Base-by-base conservation (phyloP, 2,888 invertebrate species). In the Mythimna ferrago region DNA sequence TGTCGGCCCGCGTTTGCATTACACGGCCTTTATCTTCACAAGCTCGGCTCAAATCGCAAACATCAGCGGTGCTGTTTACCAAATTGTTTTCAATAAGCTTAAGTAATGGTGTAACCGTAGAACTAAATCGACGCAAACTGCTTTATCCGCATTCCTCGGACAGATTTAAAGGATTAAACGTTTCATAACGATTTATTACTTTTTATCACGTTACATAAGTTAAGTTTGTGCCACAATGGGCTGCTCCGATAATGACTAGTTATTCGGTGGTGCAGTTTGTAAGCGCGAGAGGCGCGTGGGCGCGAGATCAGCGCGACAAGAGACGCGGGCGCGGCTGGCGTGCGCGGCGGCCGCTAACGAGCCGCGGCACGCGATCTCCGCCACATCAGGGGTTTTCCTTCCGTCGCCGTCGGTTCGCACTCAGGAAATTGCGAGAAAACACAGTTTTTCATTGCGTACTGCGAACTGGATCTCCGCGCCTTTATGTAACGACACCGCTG, bases 71-170 rank as follows among this genome's bases (percentile, higher is more conserved):
- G 87, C 92, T 95, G 95, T 95, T 94, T 93, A 94, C 96, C 94
- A 94, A 96, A 96, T 95, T 94, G 95, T 95, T 95, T 95, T 93
- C 95, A 94, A 95, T 94, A 94, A 94, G 92, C 92, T 92, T 92
- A 93, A 92, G 91, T 93, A 95, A 94, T 94, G 93, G 92, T 92
- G 92, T 90, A 93, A 93, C 92, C 88, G 86, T 89, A 86, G 87
- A 91, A 89, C 88, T 89, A 88, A 88, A 88, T 87, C 89, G 89
- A 90, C 87, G 88, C 90, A 88, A 90, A 90, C 89, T 87, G 86
- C 88, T 91, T 85, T 90, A 90, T 90, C 90, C 90, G 90, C 91
- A 91, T 93, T 91, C 90, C 90, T 85, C 77, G 82, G 64, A 83
- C 79, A 90, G 92, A 93, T 93, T 94, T 89, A 89, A 87, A 86